Percentiles rank a stretch among this genome's conserved stretches.
Conservation (phyloP, 1,140 invertebrate species). For the Rhizoglyphus robini region DNA sequence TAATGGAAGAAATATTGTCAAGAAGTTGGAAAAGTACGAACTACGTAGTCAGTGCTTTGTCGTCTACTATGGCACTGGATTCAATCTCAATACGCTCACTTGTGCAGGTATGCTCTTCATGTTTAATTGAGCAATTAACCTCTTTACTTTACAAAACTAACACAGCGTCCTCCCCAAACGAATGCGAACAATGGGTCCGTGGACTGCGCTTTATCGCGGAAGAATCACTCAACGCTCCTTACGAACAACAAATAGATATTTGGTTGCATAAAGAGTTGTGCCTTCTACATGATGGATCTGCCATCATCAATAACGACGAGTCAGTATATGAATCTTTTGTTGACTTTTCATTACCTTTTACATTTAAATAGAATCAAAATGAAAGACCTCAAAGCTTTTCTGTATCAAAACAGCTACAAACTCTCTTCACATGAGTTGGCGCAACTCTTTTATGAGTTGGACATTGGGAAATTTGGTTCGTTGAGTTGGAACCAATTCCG, state of each 20-base stretch:
- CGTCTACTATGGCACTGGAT: constrained; percentile 76
- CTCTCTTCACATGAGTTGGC: constrained; percentile 65
- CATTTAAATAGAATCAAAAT: constrained; percentile 68
- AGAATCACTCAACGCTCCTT: constrained; percentile 61
- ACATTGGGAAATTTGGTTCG: constrained; percentile 58
- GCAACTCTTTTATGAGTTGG: constrained; percentile 68
- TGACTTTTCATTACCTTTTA: too few species aligned
- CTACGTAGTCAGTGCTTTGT: constrained; percentile 68
- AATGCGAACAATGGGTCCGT: constrained; percentile 73
- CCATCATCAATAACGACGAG: not conserved
- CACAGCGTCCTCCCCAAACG: constrained; percentile 66
- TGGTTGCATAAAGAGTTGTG: constrained; percentile 90
- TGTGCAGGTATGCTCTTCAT: constrained; percentile 58
- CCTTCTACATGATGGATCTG: constrained; percentile 54
- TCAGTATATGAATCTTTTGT: too few species aligned
- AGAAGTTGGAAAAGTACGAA: constrained; percentile 36
- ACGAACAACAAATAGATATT: constrained; percentile 72
- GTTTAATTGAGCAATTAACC: constrained; percentile 9
- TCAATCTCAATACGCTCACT: constrained; percentile 75
- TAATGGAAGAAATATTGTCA: not conserved
- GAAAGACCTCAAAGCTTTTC: constrained; percentile 79
- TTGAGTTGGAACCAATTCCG: constrained; percentile 84
- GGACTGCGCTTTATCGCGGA: constrained; percentile 62
- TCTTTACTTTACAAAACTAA: not conserved
- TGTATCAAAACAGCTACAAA: constrained; percentile 79